A percentile compares a stretch with the other conserved stretches of the same genome.
Evolutionary conservation across 2,797 vertebrate genomes (phyloP).

Genomic region (Micromesistius poutassou): DNA sequence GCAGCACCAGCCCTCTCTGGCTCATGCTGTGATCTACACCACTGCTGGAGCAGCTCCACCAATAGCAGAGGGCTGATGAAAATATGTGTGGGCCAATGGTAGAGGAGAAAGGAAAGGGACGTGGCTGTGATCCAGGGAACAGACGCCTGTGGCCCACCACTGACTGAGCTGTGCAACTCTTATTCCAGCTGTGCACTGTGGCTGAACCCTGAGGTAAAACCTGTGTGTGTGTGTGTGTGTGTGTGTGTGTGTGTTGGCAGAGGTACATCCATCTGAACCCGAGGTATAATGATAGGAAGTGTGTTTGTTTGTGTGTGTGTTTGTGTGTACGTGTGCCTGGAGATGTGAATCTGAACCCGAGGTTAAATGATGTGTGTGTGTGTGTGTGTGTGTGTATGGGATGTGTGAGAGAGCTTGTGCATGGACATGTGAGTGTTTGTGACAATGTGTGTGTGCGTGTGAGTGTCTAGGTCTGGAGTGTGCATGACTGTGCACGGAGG

Average conservation of each 20-base stretch:
- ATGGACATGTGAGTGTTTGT: background rate
- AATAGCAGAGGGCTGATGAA: too few species aligned
- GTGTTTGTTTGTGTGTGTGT: background rate
- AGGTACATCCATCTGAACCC: background rate
- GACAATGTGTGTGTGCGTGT: background rate
- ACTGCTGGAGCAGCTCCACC: background rate
- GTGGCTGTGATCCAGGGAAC: background rate
- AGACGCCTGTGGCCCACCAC: background rate
- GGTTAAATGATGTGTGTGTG: background rate
- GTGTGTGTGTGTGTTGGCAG: background rate
- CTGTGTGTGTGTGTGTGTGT: background rate
- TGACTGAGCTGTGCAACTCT: background rate
- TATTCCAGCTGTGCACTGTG: slow-evolving; percentile 1
- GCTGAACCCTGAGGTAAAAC: background rate
- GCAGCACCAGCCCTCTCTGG: background rate
- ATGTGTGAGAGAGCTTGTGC: background rate
- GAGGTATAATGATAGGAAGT: background rate
- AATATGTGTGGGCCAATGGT: background rate
- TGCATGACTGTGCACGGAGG: background rate
- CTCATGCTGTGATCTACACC: background rate
- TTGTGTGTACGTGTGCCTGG: background rate
- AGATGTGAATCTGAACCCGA: too few species aligned
- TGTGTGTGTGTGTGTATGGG: background rate
- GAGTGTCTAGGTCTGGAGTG: background rate
- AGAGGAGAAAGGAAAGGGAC: background rate